A percentile compares a stretch with the other conserved stretches of the same genome.
These are phyloP conservation scores for Diglossa brunneiventris DNA, from an alignment of 2,113 vertebrate genomes.

Conservation along the genomic window DNA sequence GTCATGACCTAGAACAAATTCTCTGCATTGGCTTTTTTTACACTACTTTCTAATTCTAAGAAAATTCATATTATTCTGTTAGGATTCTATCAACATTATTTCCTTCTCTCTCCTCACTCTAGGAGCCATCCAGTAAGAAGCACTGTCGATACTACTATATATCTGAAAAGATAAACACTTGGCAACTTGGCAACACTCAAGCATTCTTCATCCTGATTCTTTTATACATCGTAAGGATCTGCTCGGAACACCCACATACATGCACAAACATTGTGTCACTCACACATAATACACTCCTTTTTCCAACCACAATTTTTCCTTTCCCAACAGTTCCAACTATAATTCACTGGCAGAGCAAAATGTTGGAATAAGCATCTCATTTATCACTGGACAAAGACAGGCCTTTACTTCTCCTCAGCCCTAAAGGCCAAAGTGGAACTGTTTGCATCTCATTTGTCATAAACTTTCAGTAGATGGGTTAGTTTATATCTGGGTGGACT, in stretches of 20 bases:
- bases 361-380: slow-evolving; percentile 55
- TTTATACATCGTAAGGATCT: neutral
- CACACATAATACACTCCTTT: slow-evolving; percentile 54
- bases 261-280: slow-evolving; percentile 53
- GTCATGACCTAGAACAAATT: neutral
- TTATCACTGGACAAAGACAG: slow-evolving; percentile 58
- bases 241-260: slow-evolving; percentile 53
- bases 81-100: neutral
- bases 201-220: slow-evolving; percentile 45
- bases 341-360: slow-evolving; percentile 52
- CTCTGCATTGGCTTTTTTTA: neutral
- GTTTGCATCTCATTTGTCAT: slow-evolving; percentile 41
- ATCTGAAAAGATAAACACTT: slow-evolving; percentile 58
- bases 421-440: slow-evolving; percentile 39
- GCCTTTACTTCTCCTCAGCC: slow-evolving; percentile 27
- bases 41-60: neutral
- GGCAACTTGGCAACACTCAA: slow-evolving; percentile 45
- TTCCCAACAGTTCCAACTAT: slow-evolving; percentile 39
- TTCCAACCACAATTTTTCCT: slow-evolving; percentile 57
- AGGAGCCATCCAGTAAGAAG: neutral
- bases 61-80: neutral
- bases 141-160: neutral
- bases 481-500: slow-evolving; percentile 18
- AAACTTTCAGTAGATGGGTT: slow-evolving; percentile 18
- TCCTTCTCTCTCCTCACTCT: neutral